Evolutionary conservation across 2,113 vertebrate species (phyloP).

Genomic region (Ivindomyrus marchei): DNA sequence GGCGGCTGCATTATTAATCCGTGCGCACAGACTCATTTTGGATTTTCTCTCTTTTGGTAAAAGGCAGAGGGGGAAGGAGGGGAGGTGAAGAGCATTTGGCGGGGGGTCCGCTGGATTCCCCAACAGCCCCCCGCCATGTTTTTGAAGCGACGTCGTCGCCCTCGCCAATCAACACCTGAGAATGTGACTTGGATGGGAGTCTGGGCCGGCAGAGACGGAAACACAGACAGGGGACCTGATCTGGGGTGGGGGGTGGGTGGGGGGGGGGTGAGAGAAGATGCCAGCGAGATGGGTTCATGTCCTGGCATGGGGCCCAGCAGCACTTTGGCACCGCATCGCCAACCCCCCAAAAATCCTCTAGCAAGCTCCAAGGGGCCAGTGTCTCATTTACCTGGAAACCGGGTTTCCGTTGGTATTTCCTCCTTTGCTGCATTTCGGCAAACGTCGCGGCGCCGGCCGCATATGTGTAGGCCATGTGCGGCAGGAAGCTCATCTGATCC

Average conservation of each 20-base stretch:
- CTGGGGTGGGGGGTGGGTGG: slow-evolving; percentile 25
- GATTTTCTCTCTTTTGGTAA: slow-evolving; percentile 62
- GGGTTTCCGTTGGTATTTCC: slow-evolving; percentile 98
- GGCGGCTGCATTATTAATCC: slow-evolving; percentile 96
- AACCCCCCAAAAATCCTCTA: no score
- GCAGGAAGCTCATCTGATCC: slow-evolving; percentile 99
- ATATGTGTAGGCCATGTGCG: slow-evolving; percentile 99
- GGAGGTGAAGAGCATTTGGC: slow-evolving; percentile 43
- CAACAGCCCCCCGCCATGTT: slow-evolving; percentile 40
- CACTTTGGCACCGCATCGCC: no score
- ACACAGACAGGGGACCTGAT: slow-evolving; percentile 58
- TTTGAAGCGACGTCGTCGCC: slow-evolving; percentile 52
- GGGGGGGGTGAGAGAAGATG: slow-evolving; percentile 54
- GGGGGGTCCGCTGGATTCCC: slow-evolving; percentile 31
- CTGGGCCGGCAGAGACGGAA: slow-evolving; percentile 63
- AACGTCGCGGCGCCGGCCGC: slow-evolving; percentile 95
- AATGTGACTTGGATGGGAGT: slow-evolving; percentile 56
- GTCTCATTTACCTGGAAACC: slow-evolving; percentile 91
- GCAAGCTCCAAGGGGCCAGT: slow-evolving; percentile 10
- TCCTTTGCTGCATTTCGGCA: slow-evolving; percentile 97
- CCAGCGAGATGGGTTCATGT: slow-evolving; percentile 50
- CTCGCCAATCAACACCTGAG: slow-evolving; percentile 78
- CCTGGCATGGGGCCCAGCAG: slow-evolving; percentile 48
- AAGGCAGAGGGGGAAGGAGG: slow-evolving; percentile 36
- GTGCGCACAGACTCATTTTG: slow-evolving; percentile 86